These are phyloP conservation scores for Chionodraco myersi DNA, from an alignment of 2,113 vertebrate genomes.

Conservation along the genomic window DNA sequence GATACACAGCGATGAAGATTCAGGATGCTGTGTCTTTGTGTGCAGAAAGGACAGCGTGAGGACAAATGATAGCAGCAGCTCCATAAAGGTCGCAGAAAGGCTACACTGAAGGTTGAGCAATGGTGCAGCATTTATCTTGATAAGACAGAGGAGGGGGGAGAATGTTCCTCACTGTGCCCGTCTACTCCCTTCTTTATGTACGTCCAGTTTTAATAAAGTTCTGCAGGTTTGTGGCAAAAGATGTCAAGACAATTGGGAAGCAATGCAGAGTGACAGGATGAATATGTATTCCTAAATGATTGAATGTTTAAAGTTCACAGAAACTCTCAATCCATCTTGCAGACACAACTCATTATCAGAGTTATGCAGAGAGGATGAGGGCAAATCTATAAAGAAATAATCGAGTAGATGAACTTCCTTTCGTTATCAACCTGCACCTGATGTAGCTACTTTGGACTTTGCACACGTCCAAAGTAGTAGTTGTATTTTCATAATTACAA, in stretches of 20 bases:
- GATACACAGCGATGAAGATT: slow-evolving; percentile 51
- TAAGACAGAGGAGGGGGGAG: slow-evolving; percentile 33
- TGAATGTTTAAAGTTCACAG: slow-evolving; percentile 16
- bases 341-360: slow-evolving; percentile 33
- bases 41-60: slow-evolving; percentile 55
- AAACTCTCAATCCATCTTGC: slow-evolving; percentile 37
- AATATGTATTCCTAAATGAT: neutral
- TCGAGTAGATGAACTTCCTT: slow-evolving; percentile 27
- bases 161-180: slow-evolving; percentile 19
- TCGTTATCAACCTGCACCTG: slow-evolving; percentile 12
- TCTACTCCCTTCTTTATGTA: slow-evolving; percentile 20
- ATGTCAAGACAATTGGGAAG: neutral
- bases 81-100: slow-evolving; percentile 78
- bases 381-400: slow-evolving; percentile 23
- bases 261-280: neutral
- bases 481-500: too few relatives aligned
- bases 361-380: neutral
- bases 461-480: too few relatives aligned
- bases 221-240: neutral
- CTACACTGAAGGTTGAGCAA: slow-evolving; percentile 78
- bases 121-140: slow-evolving; percentile 73
- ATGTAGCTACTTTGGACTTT: too few relatives aligned
- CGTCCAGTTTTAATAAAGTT: neutral
- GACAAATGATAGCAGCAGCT: slow-evolving; percentile 66
- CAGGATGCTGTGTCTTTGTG: slow-evolving; percentile 56